Evolutionary conservation across 2,888 invertebrate species (phyloP), one percentile per base, ranked within the genome.

Genomic region (Spodoptera exigua): DNA sequence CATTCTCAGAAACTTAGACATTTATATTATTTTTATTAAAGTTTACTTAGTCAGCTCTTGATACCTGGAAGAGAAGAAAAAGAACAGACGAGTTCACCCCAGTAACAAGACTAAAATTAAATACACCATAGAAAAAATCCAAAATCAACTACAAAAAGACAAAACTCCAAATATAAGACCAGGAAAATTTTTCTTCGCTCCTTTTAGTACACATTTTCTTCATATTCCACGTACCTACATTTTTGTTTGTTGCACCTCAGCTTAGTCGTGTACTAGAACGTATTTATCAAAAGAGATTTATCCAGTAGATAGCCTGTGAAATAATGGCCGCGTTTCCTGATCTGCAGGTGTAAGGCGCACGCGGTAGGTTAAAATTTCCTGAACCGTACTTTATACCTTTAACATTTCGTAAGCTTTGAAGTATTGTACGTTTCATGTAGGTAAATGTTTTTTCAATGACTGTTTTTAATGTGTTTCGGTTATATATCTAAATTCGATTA

Each of bases 311-410:
- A 84, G 76, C 75, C 58, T 56, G 77, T 81, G 77, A 85, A 85
- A 78, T 86, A 82, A 83, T 79, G 83, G 70, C 75, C 64, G 75
- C 62, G 71, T 83, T 86, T 87, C 86, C 86, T 81, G 81, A 79
- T 74, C 70, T 73, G 46, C 64, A 53, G 59, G 68, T 56, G 55
- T 51, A 60, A 44, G 55, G 39, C 41, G 32, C 63, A 51, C 55
- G 55, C 62, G 58, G 60, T 62, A 45, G 45, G 68, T 54, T 61
- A 55, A 63, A 65, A 74, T 61, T 77, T 79, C 80, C 76, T 75
- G 71, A 66, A 62, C 10, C 49, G 61, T 54, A 57, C 51, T 70
- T 63, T 46, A 40, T 16, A 44, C 58, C 14, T 3, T 17, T 21
- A 27, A 16, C 9, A 17, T 40, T 53, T 32, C 11, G n/a, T 45